Evolutionary conservation across 2,113 vertebrate genomes (phyloP), one percentile per base, ranked within the genome.

Genomic region (Otocyon megalotis): DNA sequence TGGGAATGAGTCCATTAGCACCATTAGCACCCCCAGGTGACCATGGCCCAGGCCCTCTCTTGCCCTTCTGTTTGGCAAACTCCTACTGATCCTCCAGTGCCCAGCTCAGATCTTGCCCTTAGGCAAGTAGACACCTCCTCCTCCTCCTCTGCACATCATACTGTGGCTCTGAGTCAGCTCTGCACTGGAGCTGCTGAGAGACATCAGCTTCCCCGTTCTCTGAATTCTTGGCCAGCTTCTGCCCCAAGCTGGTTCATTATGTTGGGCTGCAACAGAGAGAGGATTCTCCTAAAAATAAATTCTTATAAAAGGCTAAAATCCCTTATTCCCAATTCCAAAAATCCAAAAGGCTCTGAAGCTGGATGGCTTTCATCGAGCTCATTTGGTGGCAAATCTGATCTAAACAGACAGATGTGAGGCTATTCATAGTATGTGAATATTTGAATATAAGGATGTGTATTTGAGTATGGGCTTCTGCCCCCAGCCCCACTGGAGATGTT

Each of bases 221-320:
- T 50, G 8, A 67, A 37, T 56, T 74, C 58, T 58, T 50, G 76
- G 35, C 72, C 72, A 80, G 65, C 67, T 63, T 85, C 37, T 94
- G 60, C 60, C 54, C 82, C 65, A 62, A 62, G 54, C 8, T 88
- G 28, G 11, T 17, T 85, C 26, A 28, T 32, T 4, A 83, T 12
- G 0, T 19, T 30, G 35, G 32, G 28, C 58, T 30, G 63, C 87
- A 79, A 90, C 10, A 88, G 14, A 74, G 37, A 62, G 35, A 95
- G 65, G 12, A 48, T 67, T 90, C 90, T 94, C 62, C 74, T 83
- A 43, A 93, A 95, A 93, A 83, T 24, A 72, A 90, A 91, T 95
- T 90, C 81, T 91, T 82, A 90, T 4, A 85, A 58, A 88, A 93
- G 72, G 60, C 71, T 92, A 91, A 17, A 85, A 71, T 72, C 62